Evolutionary conservation across 2,888 invertebrate genomes (phyloP).

Genomic region (Busseola fusca): DNA sequence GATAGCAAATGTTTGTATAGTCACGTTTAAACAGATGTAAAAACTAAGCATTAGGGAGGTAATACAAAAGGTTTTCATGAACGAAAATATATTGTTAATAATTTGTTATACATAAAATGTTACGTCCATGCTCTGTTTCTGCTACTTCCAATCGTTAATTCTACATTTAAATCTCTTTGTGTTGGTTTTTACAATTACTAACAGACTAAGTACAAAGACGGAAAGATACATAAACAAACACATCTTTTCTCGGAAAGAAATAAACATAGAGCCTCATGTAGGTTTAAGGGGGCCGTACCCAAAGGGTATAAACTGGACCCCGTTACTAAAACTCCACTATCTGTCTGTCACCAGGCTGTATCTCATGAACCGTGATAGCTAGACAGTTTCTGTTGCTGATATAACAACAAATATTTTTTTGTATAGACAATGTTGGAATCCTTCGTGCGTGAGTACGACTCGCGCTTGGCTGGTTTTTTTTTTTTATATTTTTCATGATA

Average conservation of each 20-base stretch:
- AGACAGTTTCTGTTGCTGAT: too few relatives aligned
- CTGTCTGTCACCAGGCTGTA: too few relatives aligned
- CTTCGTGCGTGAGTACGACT: too few relatives aligned
- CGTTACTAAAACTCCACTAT: too few relatives aligned
- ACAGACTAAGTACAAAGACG: background rate
- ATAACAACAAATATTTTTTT: too few relatives aligned
- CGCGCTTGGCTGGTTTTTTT: too few relatives aligned
- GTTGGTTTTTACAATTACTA: background rate
- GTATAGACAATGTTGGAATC: too few relatives aligned
- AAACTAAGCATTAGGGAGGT: background rate
- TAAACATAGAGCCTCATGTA: too few relatives aligned
- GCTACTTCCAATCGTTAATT: background rate
- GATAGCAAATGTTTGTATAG: slow-evolving; percentile 12
- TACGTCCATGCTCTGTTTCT: background rate
- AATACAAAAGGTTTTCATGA: background rate
- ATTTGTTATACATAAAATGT: background rate
- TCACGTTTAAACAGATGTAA: background rate
- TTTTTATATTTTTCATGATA: background rate
- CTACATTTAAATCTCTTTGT: background rate
- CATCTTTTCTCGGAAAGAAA: too few relatives aligned
- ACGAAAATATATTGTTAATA: background rate
- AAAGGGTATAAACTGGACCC: too few relatives aligned
- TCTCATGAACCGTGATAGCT: too few relatives aligned
- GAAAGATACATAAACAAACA: background rate
- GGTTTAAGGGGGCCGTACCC: too few relatives aligned